phyloP scores from a whole-genome alignment of 2,888 invertebrate genomes.

The Lasioglossum leucozonium region DNA sequence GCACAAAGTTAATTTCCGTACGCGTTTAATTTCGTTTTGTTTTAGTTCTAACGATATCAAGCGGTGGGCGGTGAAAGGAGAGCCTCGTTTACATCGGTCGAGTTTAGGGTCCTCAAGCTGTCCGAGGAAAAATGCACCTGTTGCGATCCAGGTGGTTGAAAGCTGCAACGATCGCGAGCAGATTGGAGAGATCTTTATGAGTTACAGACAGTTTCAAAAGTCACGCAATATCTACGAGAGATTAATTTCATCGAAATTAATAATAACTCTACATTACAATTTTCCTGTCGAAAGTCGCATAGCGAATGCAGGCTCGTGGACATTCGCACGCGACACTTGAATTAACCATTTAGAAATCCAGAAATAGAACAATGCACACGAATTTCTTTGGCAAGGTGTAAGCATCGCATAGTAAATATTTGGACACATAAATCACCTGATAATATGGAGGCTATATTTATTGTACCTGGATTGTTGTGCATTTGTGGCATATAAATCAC shows the following conservation, averaged over 20 bases:
- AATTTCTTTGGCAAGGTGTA: background rate
- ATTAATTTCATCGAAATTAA: background rate
- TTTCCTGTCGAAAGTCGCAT: background rate
- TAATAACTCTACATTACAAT: background rate
- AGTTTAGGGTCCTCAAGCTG: background rate
- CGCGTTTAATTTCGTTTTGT: background rate
- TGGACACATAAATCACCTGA: background rate
- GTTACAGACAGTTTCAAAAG: background rate
- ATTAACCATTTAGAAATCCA: background rate
- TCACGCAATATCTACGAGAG: background rate
- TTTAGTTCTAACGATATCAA: background rate
- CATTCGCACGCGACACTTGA: background rate
- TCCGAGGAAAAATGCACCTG: slow-evolving; percentile 10
- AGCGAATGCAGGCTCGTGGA: background rate
- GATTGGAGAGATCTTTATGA: background rate
- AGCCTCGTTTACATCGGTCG: background rate
- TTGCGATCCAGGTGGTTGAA: background rate
- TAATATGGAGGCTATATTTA: background rate
- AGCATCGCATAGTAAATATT: background rate
- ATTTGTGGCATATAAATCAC: background rate
- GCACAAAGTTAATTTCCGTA: background rate
- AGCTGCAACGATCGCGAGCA: background rate
- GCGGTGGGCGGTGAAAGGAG: background rate
- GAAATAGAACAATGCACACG: background rate
- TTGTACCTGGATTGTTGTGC: background rate